These are phyloP conservation scores for Macquaria australasica DNA, from an alignment of 2,113 vertebrate species.

Conservation along the genomic window DNA sequence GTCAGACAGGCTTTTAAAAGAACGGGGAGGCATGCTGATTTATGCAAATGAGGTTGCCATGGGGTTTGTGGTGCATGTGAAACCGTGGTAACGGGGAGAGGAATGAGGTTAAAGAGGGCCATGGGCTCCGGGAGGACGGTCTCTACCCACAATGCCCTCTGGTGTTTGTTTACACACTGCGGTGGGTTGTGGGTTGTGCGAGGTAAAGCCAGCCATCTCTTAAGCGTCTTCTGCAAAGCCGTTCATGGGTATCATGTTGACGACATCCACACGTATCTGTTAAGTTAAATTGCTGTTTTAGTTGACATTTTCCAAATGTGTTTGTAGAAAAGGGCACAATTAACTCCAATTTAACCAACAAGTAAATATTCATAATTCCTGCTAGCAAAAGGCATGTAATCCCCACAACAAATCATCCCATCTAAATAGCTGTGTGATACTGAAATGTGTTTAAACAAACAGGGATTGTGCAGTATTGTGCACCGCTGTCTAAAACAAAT, in stretches of 20 bases:
- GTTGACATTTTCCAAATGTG: constrained; percentile 2
- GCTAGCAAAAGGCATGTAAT: constrained; percentile 9
- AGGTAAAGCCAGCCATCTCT: constrained; percentile 54
- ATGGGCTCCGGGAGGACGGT: constrained; percentile 51
- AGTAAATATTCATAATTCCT: constrained; percentile 36
- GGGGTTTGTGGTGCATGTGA: constrained; percentile 58
- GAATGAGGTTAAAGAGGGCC: constrained; percentile 78
- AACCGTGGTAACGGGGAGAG: constrained; percentile 74
- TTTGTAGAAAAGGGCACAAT: background rate
- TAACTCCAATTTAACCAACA: background rate
- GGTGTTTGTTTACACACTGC: constrained; percentile 76
- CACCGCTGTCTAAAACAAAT: constrained; percentile 2
- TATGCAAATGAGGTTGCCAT: constrained; percentile 75
- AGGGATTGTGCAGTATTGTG: constrained; percentile 2
- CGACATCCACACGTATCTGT: constrained; percentile 27
- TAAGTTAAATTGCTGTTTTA: background rate
- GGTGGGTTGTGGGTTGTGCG: constrained; percentile 59
- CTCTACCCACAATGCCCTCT: constrained; percentile 75
- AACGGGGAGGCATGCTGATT: constrained; percentile 71
- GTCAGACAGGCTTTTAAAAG: constrained; percentile 66
- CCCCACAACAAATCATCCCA: constrained; percentile 21
- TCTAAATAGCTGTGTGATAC: background rate
- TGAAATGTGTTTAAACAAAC: constrained; percentile 18
- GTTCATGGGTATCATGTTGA: constrained; percentile 40
- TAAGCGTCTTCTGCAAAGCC: constrained; percentile 60